Evolutionary conservation across 2,797 vertebrate species (phyloP), one percentile per base, ranked within the genome.

Genomic region (Phrynocephalus guinanensis): DNA sequence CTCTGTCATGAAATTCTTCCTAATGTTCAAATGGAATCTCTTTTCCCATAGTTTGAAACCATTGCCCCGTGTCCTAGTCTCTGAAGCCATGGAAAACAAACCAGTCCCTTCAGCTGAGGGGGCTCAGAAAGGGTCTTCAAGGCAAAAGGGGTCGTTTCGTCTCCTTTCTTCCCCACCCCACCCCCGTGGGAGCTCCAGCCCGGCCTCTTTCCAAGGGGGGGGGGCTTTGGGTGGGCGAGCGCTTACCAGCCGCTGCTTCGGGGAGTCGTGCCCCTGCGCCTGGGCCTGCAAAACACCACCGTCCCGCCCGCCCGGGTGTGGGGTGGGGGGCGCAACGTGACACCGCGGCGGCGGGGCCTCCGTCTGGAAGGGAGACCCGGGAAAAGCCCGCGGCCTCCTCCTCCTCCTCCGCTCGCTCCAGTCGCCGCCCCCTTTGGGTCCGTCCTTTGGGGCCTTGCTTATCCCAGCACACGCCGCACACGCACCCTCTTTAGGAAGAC

Each of bases 271-370:
- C 16, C 44, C 33, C 24, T 6, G 68, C 5, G 68, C 68, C 75
- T 7, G 60, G 88, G 88, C 88, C 88, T 90, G 77, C 68, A 16
- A 33, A 72, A 88, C 38, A 63, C 82, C 60, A n/a, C 75, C 86
- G 67, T 30, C 63, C 86, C 6, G 38, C 28, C 71, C 16, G 60
- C 79, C 70, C 3, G 52, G 48, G 15, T 9, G 73, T 77, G 52
- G 22, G 5, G 5, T 56, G 11, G 24, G 63, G 67, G 13, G 66
- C 38, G n/a, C 79, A 63, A 77, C 83, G 24, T 80, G 28, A 80
- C 68, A 38, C 22, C 28, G 48, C 28, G 73, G 52, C 72, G 33
- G 67, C 77, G 9, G 6, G 63, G 30, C 10, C 38, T 28, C 70
- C 0, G 76, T 56, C 63, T 7, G 33, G 28, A 2, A 15, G 22